A percentile compares a stretch with the other conserved stretches of the same genome.
These are phyloP conservation scores for Sarcophaga bullata DNA, from an alignment of 1,140 invertebrate species.

Conservation along the genomic window DNA sequence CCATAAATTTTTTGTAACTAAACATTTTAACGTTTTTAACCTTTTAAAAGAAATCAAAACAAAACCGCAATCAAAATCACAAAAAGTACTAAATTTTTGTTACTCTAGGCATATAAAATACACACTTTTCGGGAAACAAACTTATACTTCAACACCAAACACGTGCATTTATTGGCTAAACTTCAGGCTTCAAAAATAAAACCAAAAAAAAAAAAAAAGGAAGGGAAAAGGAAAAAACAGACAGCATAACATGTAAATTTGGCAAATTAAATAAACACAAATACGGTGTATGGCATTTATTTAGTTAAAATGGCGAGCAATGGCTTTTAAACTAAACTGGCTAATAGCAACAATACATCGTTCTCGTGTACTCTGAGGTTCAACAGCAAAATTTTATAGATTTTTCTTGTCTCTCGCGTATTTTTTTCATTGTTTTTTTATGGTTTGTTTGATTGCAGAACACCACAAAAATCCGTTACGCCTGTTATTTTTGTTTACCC, in stretches of 20 bases:
- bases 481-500: neutral
- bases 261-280: constrained; percentile 20
- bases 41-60: no score
- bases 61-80: neutral
- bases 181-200: neutral
- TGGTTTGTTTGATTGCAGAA: no score
- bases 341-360: no score
- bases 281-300: neutral
- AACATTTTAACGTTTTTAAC: no score
- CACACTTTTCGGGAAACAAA: neutral
- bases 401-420: no score
- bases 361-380: no score
- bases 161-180: neutral
- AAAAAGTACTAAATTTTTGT: constrained; percentile 6
- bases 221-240: no score
- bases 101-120: constrained; percentile 5
- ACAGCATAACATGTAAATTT: neutral
- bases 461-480: neutral
- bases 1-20: no score
- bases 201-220: neutral
- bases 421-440: no score
- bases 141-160: neutral
- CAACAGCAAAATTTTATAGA: no score
- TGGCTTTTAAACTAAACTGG: neutral
- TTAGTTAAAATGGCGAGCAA: neutral